phyloP scores from a whole-genome alignment of 1,140 invertebrate genomes.

The Zaprionus gabonicus region DNA sequence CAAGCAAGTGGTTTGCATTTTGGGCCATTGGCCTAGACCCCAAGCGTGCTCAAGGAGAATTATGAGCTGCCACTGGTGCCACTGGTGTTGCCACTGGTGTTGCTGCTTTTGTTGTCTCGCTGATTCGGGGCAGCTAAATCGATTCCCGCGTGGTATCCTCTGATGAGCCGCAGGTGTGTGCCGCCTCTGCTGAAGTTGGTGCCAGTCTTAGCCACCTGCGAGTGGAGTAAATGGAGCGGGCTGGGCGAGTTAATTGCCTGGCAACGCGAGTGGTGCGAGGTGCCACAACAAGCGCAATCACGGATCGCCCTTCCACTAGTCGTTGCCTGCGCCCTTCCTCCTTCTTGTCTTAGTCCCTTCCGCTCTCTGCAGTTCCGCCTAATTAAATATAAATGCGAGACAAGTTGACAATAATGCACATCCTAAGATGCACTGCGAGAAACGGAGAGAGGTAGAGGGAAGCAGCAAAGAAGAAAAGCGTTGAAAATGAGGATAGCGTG shows the following conservation, averaged over 20 bases:
- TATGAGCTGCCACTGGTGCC: slow-evolving; percentile 22
- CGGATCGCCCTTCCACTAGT: slow-evolving; percentile 31
- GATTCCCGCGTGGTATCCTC: slow-evolving; percentile 17
- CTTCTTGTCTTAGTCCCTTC: background rate
- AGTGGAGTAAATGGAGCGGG: background rate
- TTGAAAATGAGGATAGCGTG: background rate
- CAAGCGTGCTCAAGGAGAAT: slow-evolving; percentile 46
- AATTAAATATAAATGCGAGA: slow-evolving; percentile 70
- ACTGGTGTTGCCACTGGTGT: background rate
- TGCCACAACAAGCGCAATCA: slow-evolving; percentile 55
- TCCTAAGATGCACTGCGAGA: background rate
- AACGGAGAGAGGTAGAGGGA: background rate
- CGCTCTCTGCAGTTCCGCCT: slow-evolving; percentile 25
- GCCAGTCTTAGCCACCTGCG: background rate
- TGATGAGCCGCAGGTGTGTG: slow-evolving; percentile 17
- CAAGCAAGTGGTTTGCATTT: slow-evolving; percentile 76
- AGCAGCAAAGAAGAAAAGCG: background rate
- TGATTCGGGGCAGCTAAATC: slow-evolving; percentile 45
- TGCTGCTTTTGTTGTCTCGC: slow-evolving; percentile 31
- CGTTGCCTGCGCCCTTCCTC: slow-evolving; percentile 6
- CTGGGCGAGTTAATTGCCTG: slow-evolving; percentile 44
- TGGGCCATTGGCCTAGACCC: slow-evolving; percentile 46
- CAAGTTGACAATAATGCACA: slow-evolving; percentile 44
- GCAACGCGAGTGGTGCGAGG: slow-evolving; percentile 24
- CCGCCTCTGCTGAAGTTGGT: background rate